Evolutionary conservation across 53 echinoderm and acorn worm species (phyloP).

Genomic region (Henricia sp.): DNA sequence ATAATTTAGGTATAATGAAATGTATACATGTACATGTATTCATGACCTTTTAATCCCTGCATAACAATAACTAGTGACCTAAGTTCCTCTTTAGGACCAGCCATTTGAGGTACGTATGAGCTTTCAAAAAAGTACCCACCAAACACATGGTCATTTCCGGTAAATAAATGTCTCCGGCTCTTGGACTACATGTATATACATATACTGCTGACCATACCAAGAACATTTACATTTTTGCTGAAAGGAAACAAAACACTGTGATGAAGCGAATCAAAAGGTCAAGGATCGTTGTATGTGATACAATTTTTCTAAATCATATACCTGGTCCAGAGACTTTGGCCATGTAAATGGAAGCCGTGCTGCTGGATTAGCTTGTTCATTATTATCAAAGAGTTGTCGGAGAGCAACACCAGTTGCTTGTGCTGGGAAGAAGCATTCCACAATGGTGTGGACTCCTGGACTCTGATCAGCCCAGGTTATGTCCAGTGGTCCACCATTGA

Average conservation of each 20-base stretch:
- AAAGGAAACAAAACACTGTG: neutral
- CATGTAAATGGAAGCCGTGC: conserved; percentile 88
- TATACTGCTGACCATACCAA: no score
- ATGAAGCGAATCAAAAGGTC: neutral
- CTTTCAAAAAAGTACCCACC: no score
- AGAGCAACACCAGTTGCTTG: conserved; percentile 87
- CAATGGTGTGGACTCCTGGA: conserved; percentile 75
- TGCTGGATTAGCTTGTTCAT: conserved; percentile 77
- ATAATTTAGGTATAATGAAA: no score
- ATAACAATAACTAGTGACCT: no score
- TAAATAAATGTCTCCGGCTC: no score
- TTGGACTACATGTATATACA: no score
- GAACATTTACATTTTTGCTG: no score
- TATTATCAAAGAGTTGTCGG: conserved; percentile 66
- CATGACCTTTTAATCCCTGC: no score
- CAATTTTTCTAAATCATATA: conserved; percentile 1
- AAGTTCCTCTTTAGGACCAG: no score
- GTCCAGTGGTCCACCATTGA: conserved; percentile 94
- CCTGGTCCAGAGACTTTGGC: conserved; percentile 80
- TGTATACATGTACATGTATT: no score
- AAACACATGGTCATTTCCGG: no score
- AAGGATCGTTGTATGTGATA: neutral
- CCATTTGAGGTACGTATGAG: no score
- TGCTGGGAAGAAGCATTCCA: conserved; percentile 90
- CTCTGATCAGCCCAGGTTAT: conserved; percentile 78